Base-by-base conservation (phyloP, 2,888 invertebrate genomes). In the Argynnis bischoffii region DNA sequence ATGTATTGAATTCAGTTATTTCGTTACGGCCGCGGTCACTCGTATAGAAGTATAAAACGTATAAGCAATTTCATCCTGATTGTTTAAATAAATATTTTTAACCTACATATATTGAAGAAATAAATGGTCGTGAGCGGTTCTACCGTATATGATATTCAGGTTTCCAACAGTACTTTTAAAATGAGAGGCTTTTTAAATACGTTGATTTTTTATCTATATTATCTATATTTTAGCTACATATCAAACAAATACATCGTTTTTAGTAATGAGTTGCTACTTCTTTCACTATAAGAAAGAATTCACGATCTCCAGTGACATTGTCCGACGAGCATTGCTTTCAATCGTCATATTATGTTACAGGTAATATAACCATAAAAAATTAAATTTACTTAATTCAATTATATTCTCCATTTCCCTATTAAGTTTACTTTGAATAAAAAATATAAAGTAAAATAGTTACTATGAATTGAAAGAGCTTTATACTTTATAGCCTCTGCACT, bases 1-100 rank as follows among this genome's bases (percentile, higher is more conserved):
- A 61, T 59, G 55, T 66, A 64, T 69, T 66, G 66, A 71, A 71
- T 71, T 55, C 67, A 67, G 66, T 68, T 68, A 68, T 71, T 71
- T 68, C 71, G 63, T 73, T 71, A 71, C 64, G 31, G 57, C 55
- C 64, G 71, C 63, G 66, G 68, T 69, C 64, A 71, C 41, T 65
- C 64, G 61, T 66, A 69, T 66, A 67, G 63, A 68, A 51, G 55
- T 61, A 64, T 65, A 51, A 64, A 68, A 68, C 54, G 55, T 64
- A 68, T 51, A 68, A 68, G 31, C 41, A 48, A 60, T 68, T 63
- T 63, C 11, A 67, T 54, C 53, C 48, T 14, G 26, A 54, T 50
- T 35, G 57, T 64, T 41, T 21, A 21, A 59, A 66, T 41, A 63
- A 47, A 16, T 55, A 55, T 15, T 59, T 54, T 59, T 2, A 66